These are phyloP conservation scores for Pachymerium ferrugineum DNA, from an alignment of 2,888 invertebrate species.

Conservation along the genomic window DNA sequence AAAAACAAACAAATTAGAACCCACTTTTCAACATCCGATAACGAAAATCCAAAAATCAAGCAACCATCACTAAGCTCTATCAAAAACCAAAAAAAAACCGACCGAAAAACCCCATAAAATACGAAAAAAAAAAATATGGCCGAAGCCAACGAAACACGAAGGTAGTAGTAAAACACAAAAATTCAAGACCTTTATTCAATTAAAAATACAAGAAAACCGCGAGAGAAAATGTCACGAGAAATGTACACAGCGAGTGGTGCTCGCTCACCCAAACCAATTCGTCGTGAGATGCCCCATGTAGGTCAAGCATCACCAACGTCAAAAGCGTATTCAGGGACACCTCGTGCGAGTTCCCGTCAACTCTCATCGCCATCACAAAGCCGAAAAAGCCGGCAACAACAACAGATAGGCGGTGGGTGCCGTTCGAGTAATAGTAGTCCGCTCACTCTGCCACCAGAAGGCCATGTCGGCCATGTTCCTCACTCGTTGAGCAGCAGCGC, in stretches of 20 bases:
- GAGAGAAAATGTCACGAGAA: constrained; percentile 55
- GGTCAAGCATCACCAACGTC: constrained; percentile 36
- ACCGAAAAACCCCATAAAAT: too few species aligned
- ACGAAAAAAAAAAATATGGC: too few species aligned
- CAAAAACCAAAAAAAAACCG: too few species aligned
- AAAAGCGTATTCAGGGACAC: constrained; percentile 33
- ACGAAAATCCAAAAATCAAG: too few species aligned
- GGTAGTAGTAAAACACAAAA: too few species aligned
- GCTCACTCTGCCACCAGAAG: constrained; percentile 42
- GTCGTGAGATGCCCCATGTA: constrained; percentile 48
- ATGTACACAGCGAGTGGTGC: constrained; percentile 51
- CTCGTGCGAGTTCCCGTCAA: constrained; percentile 29
- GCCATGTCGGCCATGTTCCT: constrained; percentile 34
- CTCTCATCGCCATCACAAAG: constrained; percentile 33
- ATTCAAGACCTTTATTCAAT: not conserved
- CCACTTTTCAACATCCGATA: too few species aligned
- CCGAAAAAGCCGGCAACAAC: constrained; percentile 32
- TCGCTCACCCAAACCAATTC: constrained; percentile 39
- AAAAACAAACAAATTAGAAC: too few species aligned
- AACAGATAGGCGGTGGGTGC: constrained; percentile 39
- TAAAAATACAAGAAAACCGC: not conserved
- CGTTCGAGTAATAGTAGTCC: constrained; percentile 41
- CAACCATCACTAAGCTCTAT: too few species aligned
- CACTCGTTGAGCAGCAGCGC: constrained; percentile 36
- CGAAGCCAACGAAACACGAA: too few species aligned